phyloP scores from a whole-genome alignment of 2,888 invertebrate species.

The Cistogaster globosa region DNA sequence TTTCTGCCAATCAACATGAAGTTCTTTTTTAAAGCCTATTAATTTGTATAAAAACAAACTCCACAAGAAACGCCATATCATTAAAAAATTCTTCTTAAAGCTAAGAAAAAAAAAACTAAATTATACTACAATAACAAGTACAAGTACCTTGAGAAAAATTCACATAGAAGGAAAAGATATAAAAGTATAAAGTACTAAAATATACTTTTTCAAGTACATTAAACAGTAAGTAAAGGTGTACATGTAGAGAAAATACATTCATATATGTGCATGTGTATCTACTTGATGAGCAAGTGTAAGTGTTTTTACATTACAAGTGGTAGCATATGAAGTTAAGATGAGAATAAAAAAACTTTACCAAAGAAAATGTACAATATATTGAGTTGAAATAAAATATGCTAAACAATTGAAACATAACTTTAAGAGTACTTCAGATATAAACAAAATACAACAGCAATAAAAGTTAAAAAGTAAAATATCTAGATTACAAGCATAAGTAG shows the following conservation, averaged over 20 bases:
- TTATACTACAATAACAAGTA: slow-evolving; percentile 15
- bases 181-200: slow-evolving; percentile 21
- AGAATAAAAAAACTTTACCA: neutral
- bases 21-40: slow-evolving; percentile 15
- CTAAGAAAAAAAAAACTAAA: slow-evolving; percentile 10
- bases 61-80: slow-evolving; percentile 2
- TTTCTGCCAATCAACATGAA: neutral
- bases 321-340: slow-evolving; percentile 25
- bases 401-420: slow-evolving; percentile 29
- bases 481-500: slow-evolving; percentile 36
- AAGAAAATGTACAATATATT: neutral
- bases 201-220: slow-evolving; percentile 30
- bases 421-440: slow-evolving; percentile 40
- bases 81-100: neutral
- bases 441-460: slow-evolving; percentile 19
- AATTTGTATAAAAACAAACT: slow-evolving; percentile 33
- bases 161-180: neutral
- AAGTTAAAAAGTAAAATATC: slow-evolving; percentile 26
- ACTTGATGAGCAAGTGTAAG: slow-evolving; percentile 41
- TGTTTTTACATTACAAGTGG: slow-evolving; percentile 25
- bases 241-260: neutral
- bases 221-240: neutral
- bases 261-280: slow-evolving; percentile 7
- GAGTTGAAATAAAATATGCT: slow-evolving; percentile 1
- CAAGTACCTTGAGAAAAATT: slow-evolving; percentile 20